These are phyloP conservation scores for Nomada hirtipes DNA, from an alignment of 2,888 invertebrate species.

Conservation along the genomic window DNA sequence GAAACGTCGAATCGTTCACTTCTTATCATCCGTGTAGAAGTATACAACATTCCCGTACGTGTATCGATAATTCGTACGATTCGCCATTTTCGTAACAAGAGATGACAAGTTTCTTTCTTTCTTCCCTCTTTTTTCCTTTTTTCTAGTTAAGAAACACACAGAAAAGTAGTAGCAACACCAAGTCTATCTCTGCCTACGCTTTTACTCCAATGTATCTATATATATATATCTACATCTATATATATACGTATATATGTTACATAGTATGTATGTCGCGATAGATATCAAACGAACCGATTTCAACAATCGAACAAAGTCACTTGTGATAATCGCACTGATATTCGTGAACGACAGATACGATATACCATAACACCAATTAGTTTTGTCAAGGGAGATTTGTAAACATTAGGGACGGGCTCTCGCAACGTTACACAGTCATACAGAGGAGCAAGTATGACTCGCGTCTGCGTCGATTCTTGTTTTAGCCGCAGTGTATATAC, in stretches of 20 bases:
- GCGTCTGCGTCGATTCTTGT: slow-evolving; percentile 59
- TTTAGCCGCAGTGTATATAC: slow-evolving; percentile 38
- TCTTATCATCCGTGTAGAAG: slow-evolving; percentile 47
- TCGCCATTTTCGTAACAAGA: slow-evolving; percentile 62
- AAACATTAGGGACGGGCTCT: slow-evolving; percentile 50
- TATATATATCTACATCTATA: too few species aligned
- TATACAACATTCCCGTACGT: slow-evolving; percentile 37
- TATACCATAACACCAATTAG: slow-evolving; percentile 41
- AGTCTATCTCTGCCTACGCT: slow-evolving; percentile 23
- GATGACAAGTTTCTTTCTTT: slow-evolving; percentile 9
- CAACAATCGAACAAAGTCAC: neutral
- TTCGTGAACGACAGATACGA: neutral
- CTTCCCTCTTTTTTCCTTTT: too few species aligned
- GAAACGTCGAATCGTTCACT: slow-evolving; percentile 56
- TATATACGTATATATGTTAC: too few species aligned
- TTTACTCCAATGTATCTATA: neutral
- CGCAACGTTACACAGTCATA: slow-evolving; percentile 37
- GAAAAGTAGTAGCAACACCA: slow-evolving; percentile 5
- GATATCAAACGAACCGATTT: neutral
- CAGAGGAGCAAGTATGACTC: slow-evolving; percentile 47
- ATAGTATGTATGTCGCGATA: slow-evolving; percentile 3
- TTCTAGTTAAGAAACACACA: slow-evolving; percentile 21
- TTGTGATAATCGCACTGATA: slow-evolving; percentile 2
- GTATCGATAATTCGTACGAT: slow-evolving; percentile 38
- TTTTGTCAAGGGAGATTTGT: slow-evolving; percentile 39